Percentiles rank a stretch among this genome's conserved stretches.
Evolutionary conservation across 1,140 invertebrate genomes (phyloP).

Genomic region (Drosophila punjabiensis): DNA sequence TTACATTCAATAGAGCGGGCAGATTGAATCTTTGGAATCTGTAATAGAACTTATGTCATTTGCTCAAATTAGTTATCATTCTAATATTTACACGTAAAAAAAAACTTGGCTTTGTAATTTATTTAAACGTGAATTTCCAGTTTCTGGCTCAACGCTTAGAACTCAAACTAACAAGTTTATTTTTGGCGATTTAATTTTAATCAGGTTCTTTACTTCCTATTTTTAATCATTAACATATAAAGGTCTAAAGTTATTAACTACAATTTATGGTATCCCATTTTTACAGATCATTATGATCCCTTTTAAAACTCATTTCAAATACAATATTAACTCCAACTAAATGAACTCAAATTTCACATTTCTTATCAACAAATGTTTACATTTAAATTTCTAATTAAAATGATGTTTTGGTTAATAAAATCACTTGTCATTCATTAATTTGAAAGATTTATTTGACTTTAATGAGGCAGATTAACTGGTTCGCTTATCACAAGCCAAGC

Average conservation of each 20-base stretch:
- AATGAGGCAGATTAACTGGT: constrained; percentile 18
- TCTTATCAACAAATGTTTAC: background rate
- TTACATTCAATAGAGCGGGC: constrained; percentile 1
- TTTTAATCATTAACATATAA: background rate
- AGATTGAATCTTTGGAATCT: background rate
- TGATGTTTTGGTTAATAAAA: background rate
- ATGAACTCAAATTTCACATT: background rate
- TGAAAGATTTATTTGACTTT: background rate
- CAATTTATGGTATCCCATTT: background rate
- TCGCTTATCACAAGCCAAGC: constrained; percentile 5
- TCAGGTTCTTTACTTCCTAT: background rate
- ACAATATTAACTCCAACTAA: background rate
- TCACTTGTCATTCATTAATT: background rate
- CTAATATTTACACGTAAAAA: background rate
- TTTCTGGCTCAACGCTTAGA: background rate
- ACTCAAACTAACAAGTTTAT: background rate
- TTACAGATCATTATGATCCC: no score
- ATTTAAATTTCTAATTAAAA: background rate
- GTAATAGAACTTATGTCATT: constrained; percentile 1
- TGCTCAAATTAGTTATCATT: background rate
- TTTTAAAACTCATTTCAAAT: background rate
- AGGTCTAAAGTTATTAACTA: background rate
- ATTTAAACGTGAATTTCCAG: background rate
- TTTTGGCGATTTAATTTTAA: background rate
- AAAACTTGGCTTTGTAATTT: background rate